Base-by-base conservation (phyloP, 2,888 invertebrate species). In the Sesamia inferens region DNA sequence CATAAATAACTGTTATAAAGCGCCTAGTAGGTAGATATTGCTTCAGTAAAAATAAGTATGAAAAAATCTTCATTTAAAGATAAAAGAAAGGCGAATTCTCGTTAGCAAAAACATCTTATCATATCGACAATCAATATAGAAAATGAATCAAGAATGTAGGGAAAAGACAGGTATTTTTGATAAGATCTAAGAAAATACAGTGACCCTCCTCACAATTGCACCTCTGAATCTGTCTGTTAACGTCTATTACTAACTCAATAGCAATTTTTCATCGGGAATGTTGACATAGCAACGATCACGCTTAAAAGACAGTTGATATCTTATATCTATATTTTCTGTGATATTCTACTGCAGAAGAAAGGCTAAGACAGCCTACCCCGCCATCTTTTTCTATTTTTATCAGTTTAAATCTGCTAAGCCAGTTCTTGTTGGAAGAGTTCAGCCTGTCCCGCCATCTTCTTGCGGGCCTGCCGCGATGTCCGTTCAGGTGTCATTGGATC, bases 221-320 rank as follows among this genome's bases (percentile, higher is more conserved):
- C 31, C 31, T 31, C 31, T 31, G 31, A 31, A 31, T 31, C 31
- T 31, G 31, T 31, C 31, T 5, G 31, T 31, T 51, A 68, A 22
- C 76, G 76, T 76, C 76, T 69, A 10, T 5, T 31, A 75, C 5
- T 54, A 22, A 75, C 6, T 4, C n/a, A 48, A 7, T 31, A 68
- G 75, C 67, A 67, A 75, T 74, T 7, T 55, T 42, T 6, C 24
- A 19, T 42, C 1, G 0, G 13, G 39, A 44, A 54, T 57, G 22
- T 63, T 76, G 76, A 62, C 16, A 7, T 31, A 22, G 22, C 16
- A 22, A 59, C 16, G 0, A 68, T 51, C 11, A 24, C 10, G 19
- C 6, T 16, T n/a, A n/a, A n/a, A 54, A 54, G 51, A n/a, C 1
- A 54, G 51, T n/a, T 54, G 51, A n/a, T 54, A n/a, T 51, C 2